Evolutionary conservation across 2,888 invertebrate genomes (phyloP).

Genomic region (Aquatica leii): DNA sequence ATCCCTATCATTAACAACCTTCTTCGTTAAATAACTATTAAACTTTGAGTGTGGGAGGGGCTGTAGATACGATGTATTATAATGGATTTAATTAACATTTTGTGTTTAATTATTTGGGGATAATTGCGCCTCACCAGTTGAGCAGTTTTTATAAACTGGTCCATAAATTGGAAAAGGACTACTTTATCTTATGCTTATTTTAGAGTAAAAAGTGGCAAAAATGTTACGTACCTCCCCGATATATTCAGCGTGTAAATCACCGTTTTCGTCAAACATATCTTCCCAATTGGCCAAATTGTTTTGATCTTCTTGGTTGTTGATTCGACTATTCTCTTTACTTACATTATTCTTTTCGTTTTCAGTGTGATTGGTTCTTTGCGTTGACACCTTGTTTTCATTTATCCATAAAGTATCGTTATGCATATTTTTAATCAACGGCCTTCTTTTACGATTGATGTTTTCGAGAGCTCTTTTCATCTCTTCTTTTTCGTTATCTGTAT

Average conservation of each 20-base stretch:
- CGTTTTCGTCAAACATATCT: conserved; percentile 57
- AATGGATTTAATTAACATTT: too few species aligned
- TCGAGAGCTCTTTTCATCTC: conserved; percentile 56
- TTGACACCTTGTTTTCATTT: conserved; percentile 9
- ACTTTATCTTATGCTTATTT: too few species aligned
- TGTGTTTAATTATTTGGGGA: too few species aligned
- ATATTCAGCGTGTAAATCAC: conserved; percentile 42
- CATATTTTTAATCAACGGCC: conserved; percentile 55
- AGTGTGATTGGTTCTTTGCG: conserved; percentile 21
- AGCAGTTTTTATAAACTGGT: too few species aligned
- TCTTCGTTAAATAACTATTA: too few species aligned
- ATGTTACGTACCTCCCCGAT: conserved; percentile 23
- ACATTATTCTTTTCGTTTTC: conserved; percentile 14
- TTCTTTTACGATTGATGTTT: conserved; percentile 55
- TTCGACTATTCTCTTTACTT: background rate
- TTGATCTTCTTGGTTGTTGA: background rate
- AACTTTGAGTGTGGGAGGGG: too few species aligned
- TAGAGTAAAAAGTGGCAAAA: background rate
- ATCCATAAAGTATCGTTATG: conserved; percentile 48
- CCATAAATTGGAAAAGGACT: too few species aligned
- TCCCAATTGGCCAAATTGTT: conserved; percentile 55
- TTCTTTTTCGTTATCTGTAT: conserved; percentile 53
- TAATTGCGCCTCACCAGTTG: too few species aligned
- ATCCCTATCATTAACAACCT: too few species aligned
- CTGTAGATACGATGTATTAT: too few species aligned